Evolutionary conservation across 2,888 invertebrate species (phyloP).

Genomic region (Leucoptera coffeella): DNA sequence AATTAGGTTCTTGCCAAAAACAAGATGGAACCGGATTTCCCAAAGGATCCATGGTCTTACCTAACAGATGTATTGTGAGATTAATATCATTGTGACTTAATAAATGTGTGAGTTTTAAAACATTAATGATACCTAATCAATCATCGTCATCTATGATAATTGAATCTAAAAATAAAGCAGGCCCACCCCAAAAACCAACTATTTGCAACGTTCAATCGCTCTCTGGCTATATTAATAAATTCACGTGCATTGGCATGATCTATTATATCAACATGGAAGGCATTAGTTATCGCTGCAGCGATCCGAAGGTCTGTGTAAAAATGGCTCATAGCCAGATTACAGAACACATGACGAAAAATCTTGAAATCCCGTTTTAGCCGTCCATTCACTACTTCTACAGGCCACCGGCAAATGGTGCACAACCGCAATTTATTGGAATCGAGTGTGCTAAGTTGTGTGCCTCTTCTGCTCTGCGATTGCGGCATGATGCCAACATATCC

Average conservation of each 20-base stretch:
- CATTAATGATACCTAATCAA: no score
- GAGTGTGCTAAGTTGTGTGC: slow-evolving; percentile 2
- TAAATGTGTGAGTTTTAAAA: no score
- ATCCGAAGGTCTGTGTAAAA: slow-evolving; percentile 5
- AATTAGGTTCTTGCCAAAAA: no score
- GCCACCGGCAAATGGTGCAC: slow-evolving; percentile 2
- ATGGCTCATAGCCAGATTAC: slow-evolving; percentile 2
- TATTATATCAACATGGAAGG: slow-evolving; percentile 4
- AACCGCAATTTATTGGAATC: slow-evolving; percentile 2
- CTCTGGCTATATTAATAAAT: slow-evolving; percentile 5
- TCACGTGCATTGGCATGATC: slow-evolving; percentile 5
- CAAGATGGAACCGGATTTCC: no score
- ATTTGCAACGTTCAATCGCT: slow-evolving; percentile 2
- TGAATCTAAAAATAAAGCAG: no score
- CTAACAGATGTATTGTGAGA: no score
- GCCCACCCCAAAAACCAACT: no score
- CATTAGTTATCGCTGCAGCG: slow-evolving; percentile 6
- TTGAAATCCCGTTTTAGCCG: background rate
- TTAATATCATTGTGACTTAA: no score
- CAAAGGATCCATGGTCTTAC: no score
- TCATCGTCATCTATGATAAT: no score
- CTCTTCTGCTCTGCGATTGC: no score
- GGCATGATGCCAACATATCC: no score
- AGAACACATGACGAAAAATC: slow-evolving; percentile 4
- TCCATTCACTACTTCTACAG: slow-evolving; percentile 2